Evolutionary conservation across 2,888 invertebrate genomes (phyloP), one percentile per base, ranked within the genome.

Genomic region (Byasa hedistus): DNA sequence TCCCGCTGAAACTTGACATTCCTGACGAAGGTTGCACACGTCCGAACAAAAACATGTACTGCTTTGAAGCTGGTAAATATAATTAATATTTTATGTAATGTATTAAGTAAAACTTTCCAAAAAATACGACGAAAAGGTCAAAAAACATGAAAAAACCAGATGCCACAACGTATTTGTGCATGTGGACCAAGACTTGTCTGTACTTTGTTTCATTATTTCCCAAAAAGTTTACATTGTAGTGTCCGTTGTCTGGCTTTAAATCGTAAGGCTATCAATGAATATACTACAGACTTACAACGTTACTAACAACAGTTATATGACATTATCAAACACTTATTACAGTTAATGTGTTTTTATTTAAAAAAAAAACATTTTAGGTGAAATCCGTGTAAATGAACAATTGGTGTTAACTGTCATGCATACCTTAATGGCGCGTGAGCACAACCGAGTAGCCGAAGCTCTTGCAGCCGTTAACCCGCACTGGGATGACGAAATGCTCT

Each of bases 11-110:
- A 83, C 91, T 97, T 61, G 97, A 97, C 78, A 95, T 97, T 73
- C 97, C 98, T 21, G 98, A 98, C 80, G 97, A 98, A 91, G 98
- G 98, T 48, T 98, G 98, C 85, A 97, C 97, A 2, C 93, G 98
- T 66, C 96, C 97, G 0, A 97, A 97, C 84, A 94, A 95, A 79
- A 96, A 96, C 71, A 96, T 97, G 95, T 97, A 95, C 83, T 98
- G 98, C 82, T 98, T 98, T 79, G 97, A 98, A 93, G 97, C 96
- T 72, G 97, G 97, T 95, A 83, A 86, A 90, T 32, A 22, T 39
- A 15, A n/a, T 15, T 15, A n/a, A n/a, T n/a, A 1, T 48, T 19
- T 48, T 48, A 48, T 48, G n/a, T 48, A 2, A 48, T 48, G 7
- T n/a, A 48, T 48, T 3, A 48, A 19, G 3, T n/a, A 19, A 48